Percentiles rank a stretch among this genome's conserved stretches.
These are phyloP conservation scores for Zaprionus kolodkinae DNA, from an alignment of 1,140 invertebrate genomes.

Conservation along the genomic window DNA sequence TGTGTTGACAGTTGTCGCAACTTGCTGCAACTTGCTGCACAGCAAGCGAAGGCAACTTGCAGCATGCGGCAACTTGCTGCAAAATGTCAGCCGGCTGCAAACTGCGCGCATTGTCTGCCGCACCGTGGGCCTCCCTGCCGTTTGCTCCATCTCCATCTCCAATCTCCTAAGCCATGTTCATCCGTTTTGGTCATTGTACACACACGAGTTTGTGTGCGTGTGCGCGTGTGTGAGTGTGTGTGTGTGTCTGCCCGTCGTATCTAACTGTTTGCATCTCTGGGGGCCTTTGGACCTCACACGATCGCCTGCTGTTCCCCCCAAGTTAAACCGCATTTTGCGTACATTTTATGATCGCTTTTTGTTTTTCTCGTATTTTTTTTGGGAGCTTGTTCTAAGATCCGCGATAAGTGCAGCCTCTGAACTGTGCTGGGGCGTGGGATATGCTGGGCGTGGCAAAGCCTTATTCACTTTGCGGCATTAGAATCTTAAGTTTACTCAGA, in stretches of 20 bases:
- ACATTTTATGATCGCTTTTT: conserved; percentile 37
- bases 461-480: no score
- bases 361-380: conserved; percentile 15
- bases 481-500: not conserved
- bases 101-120: conserved; percentile 62
- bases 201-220: conserved; percentile 19
- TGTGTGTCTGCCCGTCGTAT: conserved; percentile 17
- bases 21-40: conserved; percentile 18
- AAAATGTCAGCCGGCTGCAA: conserved; percentile 60
- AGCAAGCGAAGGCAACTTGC: conserved; percentile 18
- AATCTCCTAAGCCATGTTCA: conserved; percentile 51
- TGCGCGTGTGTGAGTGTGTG: conserved; percentile 14
- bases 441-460: not conserved
- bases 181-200: conserved; percentile 51
- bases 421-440: conserved; percentile 8
- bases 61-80: conserved; percentile 1
- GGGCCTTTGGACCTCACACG: conserved; percentile 43
- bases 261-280: conserved; percentile 38
- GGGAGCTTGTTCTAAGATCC: conserved; percentile 49
- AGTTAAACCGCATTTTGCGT: conserved; percentile 65
- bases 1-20: conserved; percentile 79
- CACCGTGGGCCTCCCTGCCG: conserved; percentile 27
- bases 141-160: conserved; percentile 32
- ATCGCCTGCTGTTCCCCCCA: conserved; percentile 49
- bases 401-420: conserved; percentile 44